These are phyloP conservation scores for Sepiola atlantica DNA, from an alignment of 2,888 invertebrate species.

Conservation along the genomic window DNA sequence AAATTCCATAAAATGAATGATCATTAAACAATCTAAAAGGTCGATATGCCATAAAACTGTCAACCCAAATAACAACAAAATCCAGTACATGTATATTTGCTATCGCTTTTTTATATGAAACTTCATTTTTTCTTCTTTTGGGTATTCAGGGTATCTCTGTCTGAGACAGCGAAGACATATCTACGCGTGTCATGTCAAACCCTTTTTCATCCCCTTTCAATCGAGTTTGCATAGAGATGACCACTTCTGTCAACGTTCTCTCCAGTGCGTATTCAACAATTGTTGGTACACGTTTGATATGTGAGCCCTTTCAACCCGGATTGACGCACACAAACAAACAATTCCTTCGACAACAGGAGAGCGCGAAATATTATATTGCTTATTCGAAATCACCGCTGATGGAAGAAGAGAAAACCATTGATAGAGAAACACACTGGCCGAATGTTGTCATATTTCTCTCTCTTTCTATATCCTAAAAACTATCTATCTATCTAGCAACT, in stretches of 20 bases:
- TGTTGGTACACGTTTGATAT: neutral
- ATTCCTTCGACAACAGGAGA: neutral
- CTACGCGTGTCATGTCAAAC: neutral
- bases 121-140: neutral
- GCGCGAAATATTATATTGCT: neutral
- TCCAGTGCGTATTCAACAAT: neutral
- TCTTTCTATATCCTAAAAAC: fast-evolving
- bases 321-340: neutral
- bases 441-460: neutral
- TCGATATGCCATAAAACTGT: no score
- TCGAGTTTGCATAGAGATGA: neutral
- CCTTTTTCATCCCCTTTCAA: neutral
- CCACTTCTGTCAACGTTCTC: neutral
- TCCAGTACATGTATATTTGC: no score
- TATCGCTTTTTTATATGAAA: neutral
- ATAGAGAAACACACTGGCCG: neutral
- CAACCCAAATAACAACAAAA: no score
- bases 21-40: no score
- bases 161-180: neutral
- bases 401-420: neutral
- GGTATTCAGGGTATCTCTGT: neutral
- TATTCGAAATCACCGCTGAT: neutral
- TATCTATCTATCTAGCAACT: neutral
- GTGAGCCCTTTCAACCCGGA: neutral
- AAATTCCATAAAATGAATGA: no score